Percentiles rank a stretch among this genome's conserved stretches.
phyloP scores from a whole-genome alignment of 2,113 vertebrate genomes.

The Gopherus evgoodei region DNA sequence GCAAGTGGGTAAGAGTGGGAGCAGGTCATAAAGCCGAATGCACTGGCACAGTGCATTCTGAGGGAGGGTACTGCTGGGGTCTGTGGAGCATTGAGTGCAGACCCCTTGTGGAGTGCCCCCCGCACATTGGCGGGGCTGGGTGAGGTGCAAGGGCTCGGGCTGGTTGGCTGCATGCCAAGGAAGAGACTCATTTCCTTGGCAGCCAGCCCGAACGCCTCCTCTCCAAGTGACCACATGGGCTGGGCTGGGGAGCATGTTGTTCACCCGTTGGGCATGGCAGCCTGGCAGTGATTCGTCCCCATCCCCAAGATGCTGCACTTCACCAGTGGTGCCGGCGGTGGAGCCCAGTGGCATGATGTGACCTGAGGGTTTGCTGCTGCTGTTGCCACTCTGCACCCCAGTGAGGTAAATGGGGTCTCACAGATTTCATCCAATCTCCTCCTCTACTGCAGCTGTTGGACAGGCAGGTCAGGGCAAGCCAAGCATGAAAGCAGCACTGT shows the following conservation, averaged over 20 bases:
- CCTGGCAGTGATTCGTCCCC: background rate
- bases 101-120: background rate
- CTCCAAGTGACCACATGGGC: slow-evolving; percentile 91
- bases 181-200: too few species aligned
- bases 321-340: slow-evolving; percentile 86
- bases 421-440: too few species aligned
- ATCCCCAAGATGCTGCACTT: slow-evolving; percentile 89
- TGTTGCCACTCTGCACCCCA: too few species aligned
- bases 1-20: too few species aligned
- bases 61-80: too few species aligned
- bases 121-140: background rate
- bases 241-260: slow-evolving; percentile 72
- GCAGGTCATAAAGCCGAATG: too few species aligned
- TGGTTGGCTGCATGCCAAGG: slow-evolving; percentile 44
- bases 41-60: too few species aligned
- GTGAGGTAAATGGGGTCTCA: too few species aligned
- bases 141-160: background rate
- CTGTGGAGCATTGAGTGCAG: background rate
- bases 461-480: too few species aligned
- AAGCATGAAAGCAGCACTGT: too few species aligned
- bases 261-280: slow-evolving; percentile 63
- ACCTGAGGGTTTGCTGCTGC: too few species aligned
- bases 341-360: slow-evolving; percentile 59
- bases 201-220: background rate
- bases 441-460: too few species aligned